Conservation (phyloP, 1,140 invertebrate species). For the Tetranychus cinnabarinus region DNA sequence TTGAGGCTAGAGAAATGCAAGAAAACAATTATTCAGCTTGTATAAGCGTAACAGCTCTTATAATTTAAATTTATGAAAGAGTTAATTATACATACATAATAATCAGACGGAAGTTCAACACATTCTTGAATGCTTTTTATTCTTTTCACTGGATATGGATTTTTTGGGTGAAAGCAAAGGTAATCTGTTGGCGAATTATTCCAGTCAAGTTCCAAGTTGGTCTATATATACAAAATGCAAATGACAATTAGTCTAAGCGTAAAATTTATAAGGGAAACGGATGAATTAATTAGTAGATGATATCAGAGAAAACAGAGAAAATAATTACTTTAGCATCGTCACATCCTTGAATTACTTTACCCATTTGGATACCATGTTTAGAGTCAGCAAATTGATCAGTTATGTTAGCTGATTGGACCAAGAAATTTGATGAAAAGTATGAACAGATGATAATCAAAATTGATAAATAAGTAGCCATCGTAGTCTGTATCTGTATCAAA, state of each 20-base stretch:
- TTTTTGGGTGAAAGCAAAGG: slow-evolving; percentile 33
- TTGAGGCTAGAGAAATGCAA: slow-evolving; percentile 25
- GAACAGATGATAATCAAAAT: too few relatives aligned
- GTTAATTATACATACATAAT: slow-evolving; percentile 25
- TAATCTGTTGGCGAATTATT: slow-evolving; percentile 34
- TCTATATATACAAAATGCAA: slow-evolving; percentile 26
- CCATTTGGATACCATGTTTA: neutral
- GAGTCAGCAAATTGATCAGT: neutral
- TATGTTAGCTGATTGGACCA: too few relatives aligned
- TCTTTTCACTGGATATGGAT: slow-evolving; percentile 19
- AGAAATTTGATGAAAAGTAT: too few relatives aligned
- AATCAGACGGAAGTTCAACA: slow-evolving; percentile 32
- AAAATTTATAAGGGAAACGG: neutral
- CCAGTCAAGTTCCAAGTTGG: slow-evolving; percentile 42
- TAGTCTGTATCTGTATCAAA: too few relatives aligned
- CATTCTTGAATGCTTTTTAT: slow-evolving; percentile 28
- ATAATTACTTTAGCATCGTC: neutral
- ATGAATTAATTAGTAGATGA: neutral
- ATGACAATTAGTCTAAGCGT: neutral
- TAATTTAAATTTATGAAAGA: neutral
- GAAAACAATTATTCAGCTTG: slow-evolving; percentile 4
- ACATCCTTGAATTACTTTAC: neutral
- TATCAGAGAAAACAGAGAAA: too few relatives aligned
- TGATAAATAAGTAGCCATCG: too few relatives aligned
- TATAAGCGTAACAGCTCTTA: neutral